Percentiles rank a stretch among this genome's conserved stretches.
These are phyloP conservation scores for Brachyhypopomus gauderio DNA, from an alignment of 2,113 vertebrate genomes.

Conservation along the genomic window DNA sequence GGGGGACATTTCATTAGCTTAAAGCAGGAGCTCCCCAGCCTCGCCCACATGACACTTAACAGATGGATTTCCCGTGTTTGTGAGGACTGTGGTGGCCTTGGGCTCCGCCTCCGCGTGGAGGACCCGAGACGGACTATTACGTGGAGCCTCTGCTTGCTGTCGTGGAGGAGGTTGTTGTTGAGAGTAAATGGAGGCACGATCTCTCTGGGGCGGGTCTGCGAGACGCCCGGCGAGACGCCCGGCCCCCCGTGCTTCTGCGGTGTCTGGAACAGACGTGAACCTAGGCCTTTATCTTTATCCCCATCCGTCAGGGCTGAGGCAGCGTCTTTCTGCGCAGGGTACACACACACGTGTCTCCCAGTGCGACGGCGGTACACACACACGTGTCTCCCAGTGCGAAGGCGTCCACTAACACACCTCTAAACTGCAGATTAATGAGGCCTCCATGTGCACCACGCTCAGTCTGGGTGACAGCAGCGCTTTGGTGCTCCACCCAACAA, in stretches of 20 bases:
- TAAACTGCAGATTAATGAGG: constrained; percentile 59
- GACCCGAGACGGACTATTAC: constrained; percentile 37
- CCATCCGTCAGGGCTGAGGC: constrained; percentile 67
- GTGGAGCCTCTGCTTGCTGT: not conserved
- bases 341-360: constrained; percentile 35
- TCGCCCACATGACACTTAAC: constrained; percentile 48
- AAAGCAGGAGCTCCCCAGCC: constrained; percentile 42
- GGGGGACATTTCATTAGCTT: constrained; percentile 59
- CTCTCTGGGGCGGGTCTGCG: constrained; percentile 20
- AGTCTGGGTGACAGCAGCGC: constrained; percentile 47
- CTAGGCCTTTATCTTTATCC: constrained; percentile 67
- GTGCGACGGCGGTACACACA: constrained; percentile 43
- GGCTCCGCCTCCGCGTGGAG: constrained; percentile 48
- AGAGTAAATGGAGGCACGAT: constrained; percentile 24
- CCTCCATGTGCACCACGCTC: constrained; percentile 52
- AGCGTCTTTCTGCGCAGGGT: constrained; percentile 39
- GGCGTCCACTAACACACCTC: constrained; percentile 57
- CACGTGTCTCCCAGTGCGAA: constrained; percentile 45
- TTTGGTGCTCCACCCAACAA: constrained; percentile 50
- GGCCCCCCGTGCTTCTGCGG: constrained; percentile 24
- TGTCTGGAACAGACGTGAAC: constrained; percentile 45
- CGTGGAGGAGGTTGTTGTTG: not conserved
- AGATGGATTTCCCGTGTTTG: constrained; percentile 58
- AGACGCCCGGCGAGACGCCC: too few relatives aligned
- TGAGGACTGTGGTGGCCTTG: constrained; percentile 54